phyloP scores from a whole-genome alignment of 2,888 invertebrate genomes.

The Ptychoptera contaminata region DNA sequence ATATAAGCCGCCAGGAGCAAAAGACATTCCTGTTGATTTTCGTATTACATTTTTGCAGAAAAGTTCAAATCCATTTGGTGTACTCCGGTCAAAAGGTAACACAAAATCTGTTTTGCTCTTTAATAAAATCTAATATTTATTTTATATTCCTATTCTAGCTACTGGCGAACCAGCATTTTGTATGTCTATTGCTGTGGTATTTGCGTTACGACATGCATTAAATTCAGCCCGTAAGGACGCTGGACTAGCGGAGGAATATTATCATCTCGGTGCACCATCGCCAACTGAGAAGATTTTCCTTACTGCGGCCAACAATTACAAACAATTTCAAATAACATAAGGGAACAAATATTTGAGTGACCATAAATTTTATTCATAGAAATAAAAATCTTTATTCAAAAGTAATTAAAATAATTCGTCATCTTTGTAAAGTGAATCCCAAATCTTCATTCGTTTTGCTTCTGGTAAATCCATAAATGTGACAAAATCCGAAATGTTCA shows the following conservation, averaged over 20 bases:
- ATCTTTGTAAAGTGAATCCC: slow-evolving; percentile 23
- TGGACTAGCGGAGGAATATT: slow-evolving; percentile 34
- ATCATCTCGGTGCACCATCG: no score
- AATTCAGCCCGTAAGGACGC: slow-evolving; percentile 43
- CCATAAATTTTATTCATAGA: no score
- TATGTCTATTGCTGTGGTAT: slow-evolving; percentile 32
- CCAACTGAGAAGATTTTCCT: no score
- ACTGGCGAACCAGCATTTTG: slow-evolving; percentile 39
- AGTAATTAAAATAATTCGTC: background rate
- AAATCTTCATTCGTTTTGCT: slow-evolving; percentile 18
- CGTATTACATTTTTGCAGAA: slow-evolving; percentile 44
- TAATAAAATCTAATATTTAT: background rate
- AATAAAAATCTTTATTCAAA: background rate
- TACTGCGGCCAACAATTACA: slow-evolving; percentile 8
- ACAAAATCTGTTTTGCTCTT: no score
- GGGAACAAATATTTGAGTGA: no score
- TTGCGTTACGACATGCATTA: slow-evolving; percentile 46
- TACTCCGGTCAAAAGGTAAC: slow-evolving; percentile 51
- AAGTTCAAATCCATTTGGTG: slow-evolving; percentile 41
- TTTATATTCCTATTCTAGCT: slow-evolving; percentile 22
- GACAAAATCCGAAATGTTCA: slow-evolving; percentile 20
- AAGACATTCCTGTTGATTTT: slow-evolving; percentile 54
- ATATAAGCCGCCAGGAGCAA: slow-evolving; percentile 51
- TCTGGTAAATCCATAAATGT: slow-evolving; percentile 22
- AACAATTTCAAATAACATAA: background rate